A percentile compares a stretch with the other conserved stretches of the same genome.
These are phyloP conservation scores for Delia radicum DNA, from an alignment of 1,140 invertebrate species.

Conservation along the genomic window DNA sequence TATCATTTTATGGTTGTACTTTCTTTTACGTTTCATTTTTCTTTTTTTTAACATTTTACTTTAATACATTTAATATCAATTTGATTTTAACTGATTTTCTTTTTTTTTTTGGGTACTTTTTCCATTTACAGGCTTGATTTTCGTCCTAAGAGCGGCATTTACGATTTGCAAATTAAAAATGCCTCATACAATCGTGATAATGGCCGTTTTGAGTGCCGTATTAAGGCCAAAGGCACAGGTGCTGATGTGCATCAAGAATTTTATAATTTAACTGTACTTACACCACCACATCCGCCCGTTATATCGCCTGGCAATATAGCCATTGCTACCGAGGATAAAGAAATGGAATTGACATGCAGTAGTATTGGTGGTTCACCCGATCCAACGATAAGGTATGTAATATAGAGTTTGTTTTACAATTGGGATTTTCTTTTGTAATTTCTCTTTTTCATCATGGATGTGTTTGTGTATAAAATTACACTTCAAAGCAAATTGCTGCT, in stretches of 20 bases:
- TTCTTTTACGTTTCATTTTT: background rate
- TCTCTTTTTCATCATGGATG: background rate
- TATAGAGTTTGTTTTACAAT: too few relatives aligned
- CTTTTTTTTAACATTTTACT: background rate
- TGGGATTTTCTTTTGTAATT: background rate
- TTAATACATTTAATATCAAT: background rate
- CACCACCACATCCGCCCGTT: conserved; percentile 75
- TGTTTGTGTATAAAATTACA: too few relatives aligned
- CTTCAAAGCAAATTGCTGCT: background rate
- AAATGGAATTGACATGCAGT: conserved; percentile 77
- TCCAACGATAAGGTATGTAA: conserved; percentile 72
- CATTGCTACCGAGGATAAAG: conserved; percentile 76
- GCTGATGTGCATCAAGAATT: conserved; percentile 79
- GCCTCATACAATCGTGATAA: conserved; percentile 88
- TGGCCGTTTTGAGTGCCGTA: conserved; percentile 85
- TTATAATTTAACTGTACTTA: conserved; percentile 81
- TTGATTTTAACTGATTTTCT: conserved; percentile 10
- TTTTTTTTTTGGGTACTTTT: background rate
- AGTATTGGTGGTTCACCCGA: conserved; percentile 85
- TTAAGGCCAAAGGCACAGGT: conserved; percentile 82
- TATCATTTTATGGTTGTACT: background rate
- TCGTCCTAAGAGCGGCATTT: conserved; percentile 75
- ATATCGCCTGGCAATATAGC: conserved; percentile 70
- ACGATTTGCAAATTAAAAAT: conserved; percentile 84
- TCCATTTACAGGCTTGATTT: conserved; percentile 68